Percentiles rank a stretch among this genome's conserved stretches.
phyloP scores from a whole-genome alignment of 2,113 vertebrate species.

The Ondatra zibethicus region DNA sequence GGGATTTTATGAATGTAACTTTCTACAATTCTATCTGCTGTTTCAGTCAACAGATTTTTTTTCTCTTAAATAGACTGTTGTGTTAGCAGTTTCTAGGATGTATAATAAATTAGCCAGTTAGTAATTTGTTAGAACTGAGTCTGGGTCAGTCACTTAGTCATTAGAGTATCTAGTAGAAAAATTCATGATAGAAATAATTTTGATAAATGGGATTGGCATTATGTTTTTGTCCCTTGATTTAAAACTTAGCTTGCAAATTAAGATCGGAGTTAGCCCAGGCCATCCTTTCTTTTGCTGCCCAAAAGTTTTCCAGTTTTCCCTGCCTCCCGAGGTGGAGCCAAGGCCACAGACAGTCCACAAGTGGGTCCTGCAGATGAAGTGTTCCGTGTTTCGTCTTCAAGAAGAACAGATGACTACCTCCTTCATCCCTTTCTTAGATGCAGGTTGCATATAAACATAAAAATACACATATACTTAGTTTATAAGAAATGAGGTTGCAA shows the following conservation, averaged over 20 bases:
- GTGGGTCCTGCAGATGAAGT: background rate
- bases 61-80: background rate
- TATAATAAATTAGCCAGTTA: background rate
- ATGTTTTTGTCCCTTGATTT: constrained; percentile 1
- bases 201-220: constrained; percentile 57
- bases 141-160: background rate
- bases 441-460: background rate
- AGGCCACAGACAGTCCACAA: background rate
- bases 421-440: background rate
- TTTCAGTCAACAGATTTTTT: background rate
- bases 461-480: background rate
- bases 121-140: constrained; percentile 1
- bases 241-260: constrained; percentile 49
- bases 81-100: background rate
- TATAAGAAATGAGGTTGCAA: background rate
- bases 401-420: constrained; percentile 41
- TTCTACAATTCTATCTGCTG: background rate
- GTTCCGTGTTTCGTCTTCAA: constrained; percentile 2
- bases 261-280: background rate
- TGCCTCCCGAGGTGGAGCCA: background rate
- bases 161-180: constrained; percentile 60
- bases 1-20: background rate
- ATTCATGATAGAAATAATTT: constrained; percentile 58
- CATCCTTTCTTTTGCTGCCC: background rate
- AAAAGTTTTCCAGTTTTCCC: background rate